These are phyloP conservation scores for Diachrysia chrysitis DNA, from an alignment of 2,888 invertebrate genomes.

Conservation along the genomic window DNA sequence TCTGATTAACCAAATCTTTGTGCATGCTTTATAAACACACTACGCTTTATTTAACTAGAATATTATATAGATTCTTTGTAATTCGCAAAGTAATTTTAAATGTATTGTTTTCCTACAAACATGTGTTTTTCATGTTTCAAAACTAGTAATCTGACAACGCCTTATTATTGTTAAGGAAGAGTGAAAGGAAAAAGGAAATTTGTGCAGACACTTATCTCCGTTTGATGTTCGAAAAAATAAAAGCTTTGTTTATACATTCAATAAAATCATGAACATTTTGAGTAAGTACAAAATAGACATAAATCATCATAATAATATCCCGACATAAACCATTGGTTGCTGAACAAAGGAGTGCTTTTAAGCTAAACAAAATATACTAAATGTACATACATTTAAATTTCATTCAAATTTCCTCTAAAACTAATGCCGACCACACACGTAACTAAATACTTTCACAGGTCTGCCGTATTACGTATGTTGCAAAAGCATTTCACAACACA, in stretches of 20 bases:
- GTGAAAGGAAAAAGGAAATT: conserved; percentile 8
- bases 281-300: background rate
- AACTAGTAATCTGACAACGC: background rate
- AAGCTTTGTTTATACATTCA: conserved; percentile 16
- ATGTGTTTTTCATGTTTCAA: background rate
- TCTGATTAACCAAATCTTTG: too few species aligned
- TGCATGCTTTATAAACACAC: too few species aligned
- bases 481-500: too few species aligned
- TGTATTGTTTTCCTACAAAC: background rate
- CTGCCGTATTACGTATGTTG: too few species aligned
- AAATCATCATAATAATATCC: background rate
- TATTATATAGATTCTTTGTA: background rate
- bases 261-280: conserved; percentile 1
- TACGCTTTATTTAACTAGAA: background rate
- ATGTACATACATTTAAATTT: background rate
- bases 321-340: background rate
- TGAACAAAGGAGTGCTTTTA: background rate
- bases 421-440: too few species aligned
- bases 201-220: conserved; percentile 11
- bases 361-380: background rate
- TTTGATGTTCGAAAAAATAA: conserved; percentile 11
- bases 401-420: background rate
- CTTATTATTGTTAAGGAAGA: conserved; percentile 5
- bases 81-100: background rate
- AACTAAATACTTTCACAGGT: too few species aligned